These are phyloP conservation scores for Pteromalus puparum DNA, from an alignment of 1,140 invertebrate species.

Conservation along the genomic window DNA sequence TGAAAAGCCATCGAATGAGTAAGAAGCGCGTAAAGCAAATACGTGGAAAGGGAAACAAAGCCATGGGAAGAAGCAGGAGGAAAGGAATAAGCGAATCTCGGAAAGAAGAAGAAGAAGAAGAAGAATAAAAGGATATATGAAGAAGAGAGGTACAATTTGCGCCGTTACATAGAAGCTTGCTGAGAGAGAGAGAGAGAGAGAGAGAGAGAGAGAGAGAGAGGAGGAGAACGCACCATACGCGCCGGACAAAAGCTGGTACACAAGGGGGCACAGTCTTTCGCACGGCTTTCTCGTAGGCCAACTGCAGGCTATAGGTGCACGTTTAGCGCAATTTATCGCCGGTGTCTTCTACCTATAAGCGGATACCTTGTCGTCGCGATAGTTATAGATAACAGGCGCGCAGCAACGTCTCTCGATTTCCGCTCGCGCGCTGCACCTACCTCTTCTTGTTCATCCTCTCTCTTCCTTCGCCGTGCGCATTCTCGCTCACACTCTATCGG, in stretches of 20 bases:
- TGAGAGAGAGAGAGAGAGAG: background rate
- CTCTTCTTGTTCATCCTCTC: conserved; percentile 3
- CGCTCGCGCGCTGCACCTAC: background rate
- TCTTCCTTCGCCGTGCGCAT: background rate
- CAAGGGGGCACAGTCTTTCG: background rate
- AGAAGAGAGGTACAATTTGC: conserved; percentile 43
- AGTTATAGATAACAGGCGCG: conserved; percentile 44
- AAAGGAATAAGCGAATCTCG: background rate
- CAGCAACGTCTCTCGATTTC: conserved; percentile 26
- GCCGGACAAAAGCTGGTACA: conserved; percentile 7
- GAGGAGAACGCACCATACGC: background rate
- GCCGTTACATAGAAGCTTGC: conserved; percentile 29
- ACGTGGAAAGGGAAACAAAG: conserved; percentile 19
- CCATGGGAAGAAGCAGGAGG: background rate
- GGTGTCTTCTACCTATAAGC: conserved; percentile 45
- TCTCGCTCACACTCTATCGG: background rate
- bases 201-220: background rate
- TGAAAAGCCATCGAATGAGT: background rate
- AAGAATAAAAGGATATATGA: background rate
- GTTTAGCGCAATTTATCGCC: conserved; percentile 44
- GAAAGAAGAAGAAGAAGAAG: background rate
- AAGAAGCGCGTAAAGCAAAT: background rate
- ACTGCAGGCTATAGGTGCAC: conserved; percentile 13
- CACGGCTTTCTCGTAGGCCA: background rate
- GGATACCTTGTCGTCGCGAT: conserved; percentile 50